phyloP scores from a whole-genome alignment of 2,113 vertebrate genomes.

The Laterallus jamaicensis region DNA sequence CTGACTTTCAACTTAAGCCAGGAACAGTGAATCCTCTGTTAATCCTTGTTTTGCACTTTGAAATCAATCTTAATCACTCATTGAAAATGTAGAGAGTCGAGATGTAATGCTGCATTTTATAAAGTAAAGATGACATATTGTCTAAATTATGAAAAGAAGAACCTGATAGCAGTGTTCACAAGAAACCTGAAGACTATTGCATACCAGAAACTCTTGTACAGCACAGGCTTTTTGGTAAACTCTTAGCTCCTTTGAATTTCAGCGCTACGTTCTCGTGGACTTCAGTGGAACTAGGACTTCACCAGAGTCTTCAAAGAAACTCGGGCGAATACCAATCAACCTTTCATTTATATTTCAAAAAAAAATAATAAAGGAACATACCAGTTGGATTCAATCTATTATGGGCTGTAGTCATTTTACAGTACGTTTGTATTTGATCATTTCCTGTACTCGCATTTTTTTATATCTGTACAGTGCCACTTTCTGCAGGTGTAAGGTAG shows the following conservation, averaged over 20 bases:
- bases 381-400: constrained; percentile 62
- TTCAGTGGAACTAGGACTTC: constrained; percentile 17
- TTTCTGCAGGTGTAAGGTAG: constrained; percentile 79
- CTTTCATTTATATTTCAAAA: constrained; percentile 65
- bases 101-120: constrained; percentile 79
- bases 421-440: constrained; percentile 78
- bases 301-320: constrained; percentile 42
- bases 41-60: constrained; percentile 78
- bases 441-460: constrained; percentile 80
- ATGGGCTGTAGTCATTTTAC: constrained; percentile 77
- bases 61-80: constrained; percentile 55
- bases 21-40: constrained; percentile 68
- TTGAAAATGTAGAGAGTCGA: constrained; percentile 51
- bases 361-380: background rate
- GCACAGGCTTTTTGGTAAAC: background rate
- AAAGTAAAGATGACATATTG: constrained; percentile 57
- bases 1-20: constrained; percentile 56
- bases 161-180: constrained; percentile 61
- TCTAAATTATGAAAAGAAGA: constrained; percentile 47
- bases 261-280: background rate
- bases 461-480: constrained; percentile 83
- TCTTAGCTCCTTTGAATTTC: constrained; percentile 20
- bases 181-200: constrained; percentile 20
- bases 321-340: constrained; percentile 38
- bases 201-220: constrained; percentile 5